Evolutionary conservation across 2,888 invertebrate species (phyloP), one percentile per base, ranked within the genome.

Genomic region (Sialis fuliginosa): DNA sequence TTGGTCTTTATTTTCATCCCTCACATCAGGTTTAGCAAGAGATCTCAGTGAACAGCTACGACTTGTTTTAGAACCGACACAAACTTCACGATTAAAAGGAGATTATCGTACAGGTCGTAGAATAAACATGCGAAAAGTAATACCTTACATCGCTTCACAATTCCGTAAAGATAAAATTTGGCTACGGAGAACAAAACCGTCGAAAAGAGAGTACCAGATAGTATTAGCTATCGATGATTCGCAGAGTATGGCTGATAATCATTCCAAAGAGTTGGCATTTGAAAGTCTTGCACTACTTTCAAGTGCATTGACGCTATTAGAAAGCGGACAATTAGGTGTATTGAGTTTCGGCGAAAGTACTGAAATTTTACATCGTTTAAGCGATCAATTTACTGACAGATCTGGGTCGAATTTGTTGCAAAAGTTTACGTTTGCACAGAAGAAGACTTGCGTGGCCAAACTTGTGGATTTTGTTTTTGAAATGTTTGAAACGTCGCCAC

Each of bases 131-230:
- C 78, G 96, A 42, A 90, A 88, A 61, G 87, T 99, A 47, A 95
- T 98, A 59, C 91, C 97, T 0, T 99, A 98, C 69, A 93, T 99
- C 54, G 99, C 99, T 12, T 96, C 96, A 50, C 89, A 97, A 64
- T 99, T 96, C 68, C 77, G 97, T 41, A 98, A 98, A 63, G 97
- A 99, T 63, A 95, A 96, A 64, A 99, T 99, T 58, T 99, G 98
- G 98, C 62, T 99, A 57, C 72, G 97, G 9, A 72, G 98, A 47
- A 96, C 92, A 0, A 92, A 92, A 62, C 93, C 95, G 0, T 91
- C 90, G 1, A 90, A 92, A 60, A 73, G 98, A 43, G 87, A 97
- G 55, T 98, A 98, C 65, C 95, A 95, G 64, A 90, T 97, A 44
- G 80, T 93, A 13, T 72, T 99, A 41, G 97, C 98, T 0, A 80